These are phyloP conservation scores for Pelodytes ibericus DNA, from an alignment of 2,797 vertebrate species.

Conservation along the genomic window DNA sequence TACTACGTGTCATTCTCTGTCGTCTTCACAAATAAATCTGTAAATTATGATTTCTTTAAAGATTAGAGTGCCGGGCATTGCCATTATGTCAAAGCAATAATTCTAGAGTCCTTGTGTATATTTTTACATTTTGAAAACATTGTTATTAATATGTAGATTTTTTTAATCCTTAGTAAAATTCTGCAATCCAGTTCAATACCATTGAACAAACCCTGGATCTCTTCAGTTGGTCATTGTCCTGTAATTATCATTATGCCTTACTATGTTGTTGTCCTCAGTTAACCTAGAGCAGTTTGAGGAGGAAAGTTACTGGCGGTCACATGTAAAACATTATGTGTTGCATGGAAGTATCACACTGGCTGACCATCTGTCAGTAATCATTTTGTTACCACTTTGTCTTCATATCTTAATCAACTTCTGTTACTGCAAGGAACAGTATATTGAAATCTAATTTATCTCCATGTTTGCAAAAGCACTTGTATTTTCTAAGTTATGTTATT, in stretches of 20 bases:
- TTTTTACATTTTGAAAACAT: too few relatives aligned
- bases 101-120: too few relatives aligned
- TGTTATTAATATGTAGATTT: too few relatives aligned
- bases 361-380: constrained; percentile 28
- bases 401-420: neutral
- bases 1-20: too few relatives aligned
- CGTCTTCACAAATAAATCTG: too few relatives aligned
- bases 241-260: neutral
- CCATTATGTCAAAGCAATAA: too few relatives aligned
- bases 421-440: too few relatives aligned
- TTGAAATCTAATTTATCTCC: too few relatives aligned
- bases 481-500: too few relatives aligned
- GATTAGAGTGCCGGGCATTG: too few relatives aligned
- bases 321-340: neutral
- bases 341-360: constrained; percentile 4
- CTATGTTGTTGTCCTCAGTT: constrained; percentile 1
- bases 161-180: neutral
- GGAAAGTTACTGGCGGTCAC: neutral
- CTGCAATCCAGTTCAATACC: neutral
- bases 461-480: too few relatives aligned
- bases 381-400: constrained; percentile 1
- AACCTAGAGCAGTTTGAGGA: constrained; percentile 11
- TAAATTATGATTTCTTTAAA: too few relatives aligned
- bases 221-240: neutral
- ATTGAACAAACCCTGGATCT: neutral